Evolutionary conservation across 1,140 invertebrate species (phyloP), one percentile per base, ranked within the genome.

Genomic region (Centruroides sculpturatus): DNA sequence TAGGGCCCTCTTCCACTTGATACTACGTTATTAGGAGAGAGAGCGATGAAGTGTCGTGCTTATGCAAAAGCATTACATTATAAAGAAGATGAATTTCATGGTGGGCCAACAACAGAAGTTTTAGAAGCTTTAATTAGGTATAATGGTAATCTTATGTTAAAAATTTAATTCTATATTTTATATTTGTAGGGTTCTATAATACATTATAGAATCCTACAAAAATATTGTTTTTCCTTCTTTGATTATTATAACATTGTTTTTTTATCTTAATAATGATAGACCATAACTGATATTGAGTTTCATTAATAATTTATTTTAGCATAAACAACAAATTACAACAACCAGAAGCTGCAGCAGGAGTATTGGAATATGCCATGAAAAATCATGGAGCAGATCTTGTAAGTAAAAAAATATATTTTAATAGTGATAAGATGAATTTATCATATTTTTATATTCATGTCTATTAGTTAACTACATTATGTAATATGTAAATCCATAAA

Each of bases 271-370:
- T 23, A 23, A 23, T 23, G 23, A 23, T 23, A 23, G 23, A 23
- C 23, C 23, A 23, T 23, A 23, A 23, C 23, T 23, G 23, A 23
- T 23, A 23, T 23, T 23, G 23, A 23, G 23, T 23, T 41, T 41
- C 41, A 41, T 41, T 41, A 41, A 6, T 41, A 3, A 6, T 8
- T 41, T 41, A 34, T 23, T 60, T 50, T 54, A 80, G 92, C 11
- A 98, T 98, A 62, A 99, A 99, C 70, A 99, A 99, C 71, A 99
- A 99, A 75, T 75, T 99, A 10, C 95, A 99, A 71, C 93, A 99
- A 69, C 89, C 94, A 63, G 97, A 99, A 76, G 94, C 94, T 1
- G 95, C 97, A 1, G 86, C 92, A 66, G 95, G 85, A 69, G 77
- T 97, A 1, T 74, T 99, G 11, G 85, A 92, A 67, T 89, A 90